Evolutionary conservation across 2,113 vertebrate genomes (phyloP).

Genomic region (Bettongia penicillata): DNA sequence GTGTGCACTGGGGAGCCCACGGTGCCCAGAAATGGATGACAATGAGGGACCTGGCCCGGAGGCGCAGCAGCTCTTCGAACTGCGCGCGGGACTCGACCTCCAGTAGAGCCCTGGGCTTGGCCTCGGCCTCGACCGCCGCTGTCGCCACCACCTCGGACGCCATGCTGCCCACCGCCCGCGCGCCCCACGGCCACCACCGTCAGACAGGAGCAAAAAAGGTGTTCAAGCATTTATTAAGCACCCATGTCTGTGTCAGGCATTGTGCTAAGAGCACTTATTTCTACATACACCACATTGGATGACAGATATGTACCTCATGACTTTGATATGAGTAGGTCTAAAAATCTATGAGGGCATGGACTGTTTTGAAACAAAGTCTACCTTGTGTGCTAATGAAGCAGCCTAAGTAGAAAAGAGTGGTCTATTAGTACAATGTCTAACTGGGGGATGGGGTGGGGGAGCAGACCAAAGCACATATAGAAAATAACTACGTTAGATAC

Average conservation of each 20-base stretch:
- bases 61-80: slow-evolving; percentile 85
- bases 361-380: slow-evolving; percentile 66
- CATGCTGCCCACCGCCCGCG: slow-evolving; percentile 66
- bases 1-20: slow-evolving; percentile 95
- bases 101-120: slow-evolving; percentile 70
- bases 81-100: slow-evolving; percentile 78
- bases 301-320: slow-evolving; percentile 72
- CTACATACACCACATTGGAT: slow-evolving; percentile 53
- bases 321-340: slow-evolving; percentile 69
- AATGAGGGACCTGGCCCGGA: slow-evolving; percentile 86
- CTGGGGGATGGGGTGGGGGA: slow-evolving; percentile 54
- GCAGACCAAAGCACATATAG: slow-evolving; percentile 6
- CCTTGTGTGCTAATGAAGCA: slow-evolving; percentile 58
- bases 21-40: slow-evolving; percentile 95
- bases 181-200: slow-evolving; percentile 48
- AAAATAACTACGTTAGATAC: slow-evolving; percentile 25
- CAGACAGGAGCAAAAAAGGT: slow-evolving; percentile 59
- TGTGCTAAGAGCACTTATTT: slow-evolving; percentile 50
- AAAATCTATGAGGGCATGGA: slow-evolving; percentile 56
- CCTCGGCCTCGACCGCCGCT: slow-evolving; percentile 33
- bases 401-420: slow-evolving; percentile 68
- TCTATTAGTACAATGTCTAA: slow-evolving; percentile 71
- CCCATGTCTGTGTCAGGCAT: not conserved
- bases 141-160: slow-evolving; percentile 65
- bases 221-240: not conserved